These are phyloP conservation scores for Empidonax traillii DNA, from an alignment of 2,113 vertebrate species.

Conservation along the genomic window DNA sequence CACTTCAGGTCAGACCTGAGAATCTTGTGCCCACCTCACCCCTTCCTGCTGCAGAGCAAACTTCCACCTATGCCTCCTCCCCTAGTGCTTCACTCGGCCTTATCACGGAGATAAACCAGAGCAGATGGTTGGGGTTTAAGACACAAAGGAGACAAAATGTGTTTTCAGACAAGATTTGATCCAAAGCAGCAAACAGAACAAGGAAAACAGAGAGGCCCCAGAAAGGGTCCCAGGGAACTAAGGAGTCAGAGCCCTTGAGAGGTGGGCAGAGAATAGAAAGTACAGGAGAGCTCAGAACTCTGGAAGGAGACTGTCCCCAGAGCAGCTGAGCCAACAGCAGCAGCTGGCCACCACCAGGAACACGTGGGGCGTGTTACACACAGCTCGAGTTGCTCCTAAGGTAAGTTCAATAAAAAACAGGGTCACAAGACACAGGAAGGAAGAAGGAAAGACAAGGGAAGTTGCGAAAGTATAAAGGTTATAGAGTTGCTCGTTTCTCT, in stretches of 20 bases:
- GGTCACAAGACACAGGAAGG: not conserved
- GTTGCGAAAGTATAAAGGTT: not conserved
- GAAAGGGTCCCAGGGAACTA: not conserved
- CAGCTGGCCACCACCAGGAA: not conserved
- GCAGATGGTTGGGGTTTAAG: not conserved
- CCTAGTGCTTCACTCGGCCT: not conserved
- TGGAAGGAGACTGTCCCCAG: not conserved
- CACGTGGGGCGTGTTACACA: not conserved
- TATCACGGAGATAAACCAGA: not conserved
- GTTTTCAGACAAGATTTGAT: not conserved
- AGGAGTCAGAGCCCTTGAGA: not conserved
- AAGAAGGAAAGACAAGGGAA: not conserved
- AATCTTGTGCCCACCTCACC: not conserved
- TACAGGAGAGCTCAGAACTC: not conserved
- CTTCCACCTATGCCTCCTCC: not conserved
- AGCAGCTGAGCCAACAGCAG: not conserved
- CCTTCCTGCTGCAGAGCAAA: not conserved
- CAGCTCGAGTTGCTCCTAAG: not conserved
- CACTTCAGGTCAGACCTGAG: not conserved
- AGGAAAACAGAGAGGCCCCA: not conserved
- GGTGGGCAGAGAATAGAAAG: not conserved
- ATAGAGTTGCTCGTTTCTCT: not conserved
- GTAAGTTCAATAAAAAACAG: not conserved
- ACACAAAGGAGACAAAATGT: not conserved
- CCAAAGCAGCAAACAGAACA: not conserved